Evolutionary conservation across 2,113 vertebrate genomes (phyloP), one percentile per base, ranked within the genome.

Genomic region (Podiceps cristatus): DNA sequence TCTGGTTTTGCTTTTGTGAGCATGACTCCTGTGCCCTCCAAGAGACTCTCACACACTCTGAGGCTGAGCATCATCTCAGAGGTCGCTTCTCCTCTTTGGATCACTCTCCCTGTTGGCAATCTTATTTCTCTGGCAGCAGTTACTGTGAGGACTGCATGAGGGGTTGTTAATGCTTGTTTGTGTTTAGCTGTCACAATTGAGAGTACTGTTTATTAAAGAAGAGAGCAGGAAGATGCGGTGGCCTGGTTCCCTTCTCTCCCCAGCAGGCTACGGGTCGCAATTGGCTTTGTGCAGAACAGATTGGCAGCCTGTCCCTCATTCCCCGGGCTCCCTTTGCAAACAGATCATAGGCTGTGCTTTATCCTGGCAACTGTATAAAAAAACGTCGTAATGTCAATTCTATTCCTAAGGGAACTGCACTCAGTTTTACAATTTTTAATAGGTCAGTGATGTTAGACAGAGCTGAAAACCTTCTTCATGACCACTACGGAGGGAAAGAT

Each of bases 401-500:
- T 79, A 25, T 88, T 93, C 81, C n/a, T 75, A 83, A 89, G 91
- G 77, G 59, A 96, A 77, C 72, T 86, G 63, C 68, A 69, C 91
- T 97, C 78, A 95, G 64, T 80, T 80, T 80, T 96, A 33, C 86
- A 17, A 74, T 95, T 95, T 89, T 84, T 77, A 84, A 66, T 72
- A 99, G 99, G 97, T 99, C 99, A 56, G 98, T 99, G 95, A 99
- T 99, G 99, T 92, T 99, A 72, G 99, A 99, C 98, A 98, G 99
- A 98, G 99, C 99, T 19, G 99, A 99, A 97, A 99, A 99, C 56
- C 98, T 99, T 45, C 99, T 99, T 24, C 99, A 99, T 55, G 99
- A 99, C 96, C 99, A 99, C 95, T 99, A 99, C 19, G 99, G 99
- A 75, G 99, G 99, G 40, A 99, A 99, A 95, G 99, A 99, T 94